A percentile compares a stretch with the other conserved stretches of the same genome.
Conservation (phyloP, 2,888 invertebrate species). For the Bellardia pandia region DNA sequence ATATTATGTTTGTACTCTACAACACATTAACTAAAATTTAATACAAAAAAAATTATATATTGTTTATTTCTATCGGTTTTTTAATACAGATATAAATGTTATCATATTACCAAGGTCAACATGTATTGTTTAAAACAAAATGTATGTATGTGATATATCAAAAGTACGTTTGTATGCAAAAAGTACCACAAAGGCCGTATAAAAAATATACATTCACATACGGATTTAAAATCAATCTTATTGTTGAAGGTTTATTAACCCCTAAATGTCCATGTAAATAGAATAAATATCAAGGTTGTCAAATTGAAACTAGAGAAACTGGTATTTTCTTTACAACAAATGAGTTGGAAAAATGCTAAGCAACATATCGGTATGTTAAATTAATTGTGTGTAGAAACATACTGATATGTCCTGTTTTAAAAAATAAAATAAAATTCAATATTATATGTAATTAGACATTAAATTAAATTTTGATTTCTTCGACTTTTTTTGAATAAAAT, state of each 20-base stretch:
- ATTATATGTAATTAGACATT: no score
- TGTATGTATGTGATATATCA: neutral
- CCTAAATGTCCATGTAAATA: neutral
- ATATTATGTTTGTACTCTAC: neutral
- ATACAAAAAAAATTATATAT: neutral
- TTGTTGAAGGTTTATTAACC: slow-evolving; percentile 24
- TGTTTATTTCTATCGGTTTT: neutral
- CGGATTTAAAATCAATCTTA: neutral
- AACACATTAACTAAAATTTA: slow-evolving; percentile 2
- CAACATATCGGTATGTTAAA: no score
- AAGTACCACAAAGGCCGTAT: slow-evolving; percentile 24
- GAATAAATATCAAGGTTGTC: no score
- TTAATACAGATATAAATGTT: neutral
- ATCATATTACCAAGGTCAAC: slow-evolving; percentile 46
- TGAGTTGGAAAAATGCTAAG: no score
- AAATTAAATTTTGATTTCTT: no score
- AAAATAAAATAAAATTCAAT: no score
- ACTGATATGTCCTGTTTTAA: no score
- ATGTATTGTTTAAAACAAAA: slow-evolving; percentile 7
- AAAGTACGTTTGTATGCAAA: neutral
- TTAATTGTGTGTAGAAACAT: no score
- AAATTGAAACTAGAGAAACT: no score
- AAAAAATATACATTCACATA: neutral
- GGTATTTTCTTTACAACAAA: no score
- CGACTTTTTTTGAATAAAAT: no score